Percentiles rank a stretch among this genome's conserved stretches.
Evolutionary conservation across 2,113 vertebrate species (phyloP).

Genomic region (Channa argus): DNA sequence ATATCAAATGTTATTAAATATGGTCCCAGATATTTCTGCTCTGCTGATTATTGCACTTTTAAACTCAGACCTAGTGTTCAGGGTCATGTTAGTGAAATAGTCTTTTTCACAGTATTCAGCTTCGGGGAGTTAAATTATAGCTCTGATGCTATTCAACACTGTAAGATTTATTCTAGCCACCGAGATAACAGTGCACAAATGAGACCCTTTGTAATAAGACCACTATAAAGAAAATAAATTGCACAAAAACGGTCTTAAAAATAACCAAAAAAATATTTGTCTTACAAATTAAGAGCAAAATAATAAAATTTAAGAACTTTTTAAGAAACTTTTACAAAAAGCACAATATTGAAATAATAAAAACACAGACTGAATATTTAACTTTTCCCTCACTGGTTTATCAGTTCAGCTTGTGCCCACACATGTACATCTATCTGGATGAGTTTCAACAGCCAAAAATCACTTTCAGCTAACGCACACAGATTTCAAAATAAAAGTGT

Average conservation of each 20-base stretch:
- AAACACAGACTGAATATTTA: slow-evolving; percentile 33
- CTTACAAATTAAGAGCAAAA: slow-evolving; percentile 81
- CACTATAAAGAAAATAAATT: slow-evolving; percentile 64
- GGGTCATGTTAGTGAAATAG: slow-evolving; percentile 50
- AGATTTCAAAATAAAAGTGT: not conserved
- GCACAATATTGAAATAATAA: slow-evolving; percentile 73
- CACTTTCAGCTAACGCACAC: slow-evolving; percentile 37
- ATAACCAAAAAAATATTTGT: slow-evolving; percentile 76
- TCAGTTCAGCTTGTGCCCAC: slow-evolving; percentile 28
- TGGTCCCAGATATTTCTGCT: slow-evolving; percentile 23
- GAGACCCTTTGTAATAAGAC: slow-evolving; percentile 47
- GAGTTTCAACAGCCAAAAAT: slow-evolving; percentile 32
- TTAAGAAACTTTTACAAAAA: slow-evolving; percentile 86
- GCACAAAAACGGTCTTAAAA: slow-evolving; percentile 80
- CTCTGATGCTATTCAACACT: slow-evolving; percentile 35
- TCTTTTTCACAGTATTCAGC: slow-evolving; percentile 65
- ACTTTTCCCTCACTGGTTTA: slow-evolving; percentile 5
- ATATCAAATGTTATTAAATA: not conserved
- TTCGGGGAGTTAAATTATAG: slow-evolving; percentile 44
- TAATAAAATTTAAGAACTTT: slow-evolving; percentile 60
- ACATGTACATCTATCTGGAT: not conserved
- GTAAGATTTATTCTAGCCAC: slow-evolving; percentile 64
- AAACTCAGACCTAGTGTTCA: slow-evolving; percentile 64
- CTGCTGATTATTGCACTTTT: slow-evolving; percentile 68
- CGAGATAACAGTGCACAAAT: slow-evolving; percentile 31